These are phyloP conservation scores for Planiliza haematocheilus DNA, from an alignment of 2,113 vertebrate genomes.

Conservation along the genomic window DNA sequence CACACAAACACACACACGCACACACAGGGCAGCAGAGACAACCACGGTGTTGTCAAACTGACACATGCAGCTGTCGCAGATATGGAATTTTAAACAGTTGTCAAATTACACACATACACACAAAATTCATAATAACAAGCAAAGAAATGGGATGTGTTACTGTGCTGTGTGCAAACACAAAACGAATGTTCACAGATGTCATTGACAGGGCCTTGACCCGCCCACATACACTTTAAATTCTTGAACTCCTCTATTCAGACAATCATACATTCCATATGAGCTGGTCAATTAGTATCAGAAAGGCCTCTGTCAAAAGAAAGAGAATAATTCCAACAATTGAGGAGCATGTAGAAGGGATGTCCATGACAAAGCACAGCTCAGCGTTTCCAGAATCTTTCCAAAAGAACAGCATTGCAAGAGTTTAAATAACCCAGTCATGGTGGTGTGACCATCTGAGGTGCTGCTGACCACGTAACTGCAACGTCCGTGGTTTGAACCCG, in stretches of 20 bases:
- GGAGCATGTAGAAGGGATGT: neutral
- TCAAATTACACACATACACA: slow-evolving; percentile 29
- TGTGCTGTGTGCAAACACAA: neutral
- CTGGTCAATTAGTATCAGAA: slow-evolving; percentile 56
- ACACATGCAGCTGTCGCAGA: slow-evolving; percentile 35
- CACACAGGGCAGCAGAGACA: neutral
- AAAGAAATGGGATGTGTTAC: slow-evolving; percentile 1
- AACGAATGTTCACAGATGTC: slow-evolving; percentile 8
- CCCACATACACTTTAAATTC: neutral
- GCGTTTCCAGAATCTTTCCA: neutral
- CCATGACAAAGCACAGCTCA: neutral
- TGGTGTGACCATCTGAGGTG: neutral
- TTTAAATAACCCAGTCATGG: neutral
- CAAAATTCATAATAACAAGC: slow-evolving; percentile 2
- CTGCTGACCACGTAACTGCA: neutral
- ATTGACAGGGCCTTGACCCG: neutral
- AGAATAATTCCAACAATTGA: slow-evolving; percentile 34
- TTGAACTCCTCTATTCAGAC: neutral
- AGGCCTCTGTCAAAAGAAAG: slow-evolving; percentile 41
- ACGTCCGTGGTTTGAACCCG: neutral
- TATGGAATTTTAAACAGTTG: slow-evolving; percentile 31
- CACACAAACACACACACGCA: slow-evolving; percentile 30
- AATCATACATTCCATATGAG: slow-evolving; percentile 12
- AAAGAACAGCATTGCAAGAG: neutral
- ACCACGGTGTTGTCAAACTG: slow-evolving; percentile 32